Conservation (phyloP, 2,888 invertebrate genomes). For the Hypomecis punctinalis region DNA sequence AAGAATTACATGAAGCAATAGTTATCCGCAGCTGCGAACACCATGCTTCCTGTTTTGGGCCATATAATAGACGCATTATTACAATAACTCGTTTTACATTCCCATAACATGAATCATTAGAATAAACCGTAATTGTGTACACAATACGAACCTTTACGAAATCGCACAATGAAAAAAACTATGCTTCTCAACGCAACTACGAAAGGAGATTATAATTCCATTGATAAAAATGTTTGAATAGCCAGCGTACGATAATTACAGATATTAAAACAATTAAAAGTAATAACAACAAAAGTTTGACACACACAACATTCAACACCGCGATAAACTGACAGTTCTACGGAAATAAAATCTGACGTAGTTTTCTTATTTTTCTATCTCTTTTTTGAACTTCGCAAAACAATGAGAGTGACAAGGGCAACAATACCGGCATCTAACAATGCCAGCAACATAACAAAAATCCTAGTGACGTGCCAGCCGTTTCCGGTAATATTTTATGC, state of each 20-base stretch:
- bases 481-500: conserved; percentile 44
- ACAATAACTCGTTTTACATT: conserved; percentile 72
- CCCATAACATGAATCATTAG: conserved; percentile 78
- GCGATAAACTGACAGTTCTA: conserved; percentile 66
- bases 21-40: conserved; percentile 45
- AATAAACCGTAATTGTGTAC: conserved; percentile 59
- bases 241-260: conserved; percentile 58
- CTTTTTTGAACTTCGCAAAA: conserved; percentile 1
- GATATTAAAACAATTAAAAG: conserved; percentile 63
- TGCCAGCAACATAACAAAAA: conserved; percentile 40
- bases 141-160: conserved; percentile 60
- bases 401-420: conserved; percentile 37
- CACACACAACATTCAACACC: conserved; percentile 61
- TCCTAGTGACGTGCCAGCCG: conserved; percentile 57
- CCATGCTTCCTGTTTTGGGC: conserved; percentile 66
- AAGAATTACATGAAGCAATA: conserved; percentile 40
- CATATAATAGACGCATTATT: conserved; percentile 63
- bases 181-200: conserved; percentile 44
- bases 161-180: conserved; percentile 47
- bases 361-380: background rate
- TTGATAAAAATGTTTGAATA: conserved; percentile 63
- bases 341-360: conserved; percentile 47
- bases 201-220: conserved; percentile 58
- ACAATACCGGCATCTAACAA: conserved; percentile 55
- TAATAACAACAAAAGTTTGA: conserved; percentile 82